Evolutionary conservation across 1,140 invertebrate genomes (phyloP).

Genomic region (Penaeus indicus): DNA sequence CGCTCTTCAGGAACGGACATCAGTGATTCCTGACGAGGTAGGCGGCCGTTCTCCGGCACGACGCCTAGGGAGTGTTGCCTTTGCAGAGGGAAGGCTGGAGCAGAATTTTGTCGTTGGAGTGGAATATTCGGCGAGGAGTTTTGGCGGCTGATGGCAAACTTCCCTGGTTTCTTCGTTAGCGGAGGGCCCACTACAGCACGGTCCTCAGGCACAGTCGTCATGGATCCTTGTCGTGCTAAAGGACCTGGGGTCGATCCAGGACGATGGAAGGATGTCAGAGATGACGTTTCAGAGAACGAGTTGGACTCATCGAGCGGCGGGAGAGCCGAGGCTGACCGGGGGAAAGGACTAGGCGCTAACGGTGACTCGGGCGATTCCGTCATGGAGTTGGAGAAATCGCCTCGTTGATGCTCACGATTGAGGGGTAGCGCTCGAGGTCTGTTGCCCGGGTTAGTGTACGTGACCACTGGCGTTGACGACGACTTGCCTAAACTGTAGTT

Average conservation of each 20-base stretch:
- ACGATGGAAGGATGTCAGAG: conserved; percentile 27
- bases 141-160: conserved; percentile 64
- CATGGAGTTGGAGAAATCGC: conserved; percentile 32
- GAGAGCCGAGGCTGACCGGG: conserved; percentile 29
- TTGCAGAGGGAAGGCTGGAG: conserved; percentile 46
- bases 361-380: conserved; percentile 57
- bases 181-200: conserved; percentile 22
- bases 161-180: conserved; percentile 33
- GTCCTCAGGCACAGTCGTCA: conserved; percentile 60
- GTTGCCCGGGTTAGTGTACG: background rate
- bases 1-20: conserved; percentile 64
- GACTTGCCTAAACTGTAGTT: conserved; percentile 59
- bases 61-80: conserved; percentile 59
- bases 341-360: conserved; percentile 33
- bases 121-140: conserved; percentile 64
- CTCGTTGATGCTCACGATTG: conserved; percentile 20
- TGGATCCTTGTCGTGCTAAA: conserved; percentile 57
- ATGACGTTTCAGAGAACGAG: conserved; percentile 22
- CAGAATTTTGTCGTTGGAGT: conserved; percentile 56
- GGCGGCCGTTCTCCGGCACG: conserved; percentile 57
- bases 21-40: conserved; percentile 60
- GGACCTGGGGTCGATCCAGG: conserved; percentile 64
- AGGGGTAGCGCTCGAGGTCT: conserved; percentile 30
- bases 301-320: conserved; percentile 39
- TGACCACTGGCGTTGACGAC: conserved; percentile 41